phyloP scores from a whole-genome alignment of 1,140 invertebrate genomes.

The Nautilus pompilius region DNA sequence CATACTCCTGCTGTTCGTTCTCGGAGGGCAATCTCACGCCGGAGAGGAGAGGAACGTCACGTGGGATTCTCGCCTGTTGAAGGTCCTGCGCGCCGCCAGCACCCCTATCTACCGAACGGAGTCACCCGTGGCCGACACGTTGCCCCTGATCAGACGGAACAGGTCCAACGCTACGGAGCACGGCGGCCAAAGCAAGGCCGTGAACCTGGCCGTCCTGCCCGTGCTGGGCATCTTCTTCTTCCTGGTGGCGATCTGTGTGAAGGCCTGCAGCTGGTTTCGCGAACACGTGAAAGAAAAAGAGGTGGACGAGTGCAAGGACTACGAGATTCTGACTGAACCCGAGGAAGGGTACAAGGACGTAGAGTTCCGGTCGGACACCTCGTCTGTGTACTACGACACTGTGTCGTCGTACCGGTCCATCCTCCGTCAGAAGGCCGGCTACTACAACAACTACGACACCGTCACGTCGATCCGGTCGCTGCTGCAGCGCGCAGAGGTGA shows the following conservation, averaged over 20 bases:
- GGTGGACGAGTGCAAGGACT: constrained; percentile 17
- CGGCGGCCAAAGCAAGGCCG: not conserved
- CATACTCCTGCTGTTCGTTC: no score
- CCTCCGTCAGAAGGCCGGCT: constrained; percentile 5
- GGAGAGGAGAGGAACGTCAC: no score
- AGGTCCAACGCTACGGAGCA: no score
- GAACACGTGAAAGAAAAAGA: constrained; percentile 11
- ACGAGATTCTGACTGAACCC: constrained; percentile 12
- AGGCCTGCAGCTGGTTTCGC: constrained; percentile 16
- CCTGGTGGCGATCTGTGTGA: constrained; percentile 9
- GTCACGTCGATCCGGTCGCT: constrained; percentile 20
- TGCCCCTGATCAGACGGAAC: no score
- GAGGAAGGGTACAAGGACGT: constrained; percentile 15
- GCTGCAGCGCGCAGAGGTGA: constrained; percentile 13
- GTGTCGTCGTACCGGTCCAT: constrained; percentile 15
- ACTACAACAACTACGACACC: constrained; percentile 14
- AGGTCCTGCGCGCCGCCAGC: no score
- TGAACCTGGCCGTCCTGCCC: constrained; percentile 17
- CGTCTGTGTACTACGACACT: constrained; percentile 23
- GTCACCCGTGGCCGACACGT: no score
- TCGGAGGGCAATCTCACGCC: no score
- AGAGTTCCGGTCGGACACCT: constrained; percentile 14
- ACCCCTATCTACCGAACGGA: no score
- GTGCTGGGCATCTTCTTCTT: constrained; percentile 16
- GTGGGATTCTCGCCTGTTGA: no score